Evolutionary conservation across 1,140 invertebrate species (phyloP).

Genomic region (Rhagoletis zephyria): DNA sequence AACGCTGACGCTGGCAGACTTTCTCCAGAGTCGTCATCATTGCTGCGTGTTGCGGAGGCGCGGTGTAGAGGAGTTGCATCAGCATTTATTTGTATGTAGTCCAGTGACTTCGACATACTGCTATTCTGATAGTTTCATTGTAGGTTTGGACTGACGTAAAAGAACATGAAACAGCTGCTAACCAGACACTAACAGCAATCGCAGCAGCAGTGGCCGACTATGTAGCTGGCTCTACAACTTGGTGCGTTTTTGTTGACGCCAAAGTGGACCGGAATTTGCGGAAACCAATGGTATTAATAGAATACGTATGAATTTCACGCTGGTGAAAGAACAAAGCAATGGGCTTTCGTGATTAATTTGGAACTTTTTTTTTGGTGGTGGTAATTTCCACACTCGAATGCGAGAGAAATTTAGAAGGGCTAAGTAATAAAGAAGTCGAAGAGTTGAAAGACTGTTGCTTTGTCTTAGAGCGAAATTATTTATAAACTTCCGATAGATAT

Average conservation of each 20-base stretch:
- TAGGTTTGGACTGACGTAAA: not conserved
- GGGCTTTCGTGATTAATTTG: not conserved
- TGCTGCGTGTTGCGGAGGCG: not conserved
- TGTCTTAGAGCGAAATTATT: too few species aligned
- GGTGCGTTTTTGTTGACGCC: constrained; percentile 5
- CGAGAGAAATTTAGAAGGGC: not conserved
- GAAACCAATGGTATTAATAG: constrained; percentile 7
- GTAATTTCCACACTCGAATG: not conserved
- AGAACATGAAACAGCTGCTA: not conserved
- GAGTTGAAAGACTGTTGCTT: not conserved
- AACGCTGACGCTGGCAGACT: constrained; percentile 57
- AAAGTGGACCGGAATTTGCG: constrained; percentile 39
- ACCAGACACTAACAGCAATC: not conserved
- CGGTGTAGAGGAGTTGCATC: not conserved
- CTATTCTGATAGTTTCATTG: not conserved
- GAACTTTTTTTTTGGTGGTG: not conserved
- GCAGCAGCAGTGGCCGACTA: not conserved
- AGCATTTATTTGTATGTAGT: constrained; percentile 9
- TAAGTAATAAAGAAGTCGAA: not conserved
- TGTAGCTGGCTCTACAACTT: not conserved
- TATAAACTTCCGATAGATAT: too few species aligned
- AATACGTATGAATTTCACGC: not conserved
- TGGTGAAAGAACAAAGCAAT: too few species aligned
- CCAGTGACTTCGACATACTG: not conserved
- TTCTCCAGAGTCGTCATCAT: constrained; percentile 62